These are phyloP conservation scores for Sebastes hubbsi DNA, from an alignment of 2,797 vertebrate species.

Conservation along the genomic window DNA sequence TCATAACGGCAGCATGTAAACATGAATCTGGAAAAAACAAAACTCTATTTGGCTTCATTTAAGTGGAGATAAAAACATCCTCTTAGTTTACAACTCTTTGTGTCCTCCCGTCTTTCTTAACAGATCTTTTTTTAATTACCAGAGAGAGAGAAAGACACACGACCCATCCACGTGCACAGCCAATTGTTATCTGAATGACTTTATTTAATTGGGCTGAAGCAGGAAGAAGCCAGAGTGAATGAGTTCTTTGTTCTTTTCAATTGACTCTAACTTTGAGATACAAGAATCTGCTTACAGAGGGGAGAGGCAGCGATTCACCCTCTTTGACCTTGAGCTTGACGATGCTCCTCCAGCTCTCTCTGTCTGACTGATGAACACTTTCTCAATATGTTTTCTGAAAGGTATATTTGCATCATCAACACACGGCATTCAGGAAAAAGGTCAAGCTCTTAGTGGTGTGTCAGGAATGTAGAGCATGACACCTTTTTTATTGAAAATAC, in stretches of 20 bases:
- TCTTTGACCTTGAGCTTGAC: constrained; percentile 42
- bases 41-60: neutral
- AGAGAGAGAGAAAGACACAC: neutral
- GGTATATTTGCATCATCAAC: neutral
- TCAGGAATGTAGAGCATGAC: too few relatives aligned
- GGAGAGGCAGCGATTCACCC: neutral
- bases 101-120: neutral
- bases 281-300: constrained; percentile 15
- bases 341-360: neutral
- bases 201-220: constrained; percentile 49
- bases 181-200: constrained; percentile 36
- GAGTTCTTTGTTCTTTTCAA: constrained; percentile 58
- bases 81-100: neutral
- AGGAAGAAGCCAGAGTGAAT: constrained; percentile 16
- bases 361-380: neutral
- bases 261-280: constrained; percentile 32
- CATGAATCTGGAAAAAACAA: neutral
- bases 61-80: neutral
- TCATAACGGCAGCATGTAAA: neutral
- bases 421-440: too few relatives aligned
- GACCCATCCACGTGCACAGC: constrained; percentile 22
- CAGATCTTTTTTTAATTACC: neutral
- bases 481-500: too few relatives aligned
- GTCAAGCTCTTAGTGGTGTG: too few relatives aligned
- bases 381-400: neutral